Evolutionary conservation across 1,140 invertebrate genomes (phyloP), one percentile per base, ranked within the genome.

Genomic region (Cardiocondyla obscurior): DNA sequence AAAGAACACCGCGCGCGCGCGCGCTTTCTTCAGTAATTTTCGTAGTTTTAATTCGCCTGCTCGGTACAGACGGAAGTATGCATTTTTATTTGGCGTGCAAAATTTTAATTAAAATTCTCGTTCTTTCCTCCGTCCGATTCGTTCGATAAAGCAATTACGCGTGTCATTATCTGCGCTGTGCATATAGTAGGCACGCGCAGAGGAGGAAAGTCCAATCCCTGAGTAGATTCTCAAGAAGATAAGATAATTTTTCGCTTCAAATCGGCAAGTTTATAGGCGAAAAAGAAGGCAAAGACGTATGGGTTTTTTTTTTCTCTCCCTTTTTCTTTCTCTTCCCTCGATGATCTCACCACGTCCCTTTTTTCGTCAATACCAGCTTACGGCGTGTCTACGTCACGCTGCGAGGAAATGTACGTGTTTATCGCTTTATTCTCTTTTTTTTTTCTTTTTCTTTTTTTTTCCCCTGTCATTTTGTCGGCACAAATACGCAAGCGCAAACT

Each of bases 41-140:
- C 60, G 60, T 51, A 51, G 53, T 65, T 79, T 69, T 79, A 79
- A 79, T 79, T 67, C 33, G 49, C 74, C 39, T 22, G 72, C 39
- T 22, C 30, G 14, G 36, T 14, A 7, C 30, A 25, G n/a, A n/a
- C 65, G 39, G 73, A 58, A 81, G 65, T 57, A 60, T 16, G 33
- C 57, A 60, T 51, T 77, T 82, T 51, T 42, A 51, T 64, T 25
- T 16, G 16, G 30, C 19, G 58, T 30, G 72, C 74, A 65, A 82
- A 82, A 82, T 77, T 77, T 82, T 82, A 82, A 82, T 83, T 83
- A 79, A 83, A 83, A 44, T 79, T 58, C 60, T 49, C 82, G 28
- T 53, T 39, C 28, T 33, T 42, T 46, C 10, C 14, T 30, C 39
- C 49, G 67, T n/a, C 30, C 42, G 46, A 83, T 83, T 79, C 69